A percentile compares a stretch with the other conserved stretches of the same genome.
Evolutionary conservation across 2,797 vertebrate species (phyloP).

Genomic region (Myotis planiceps): DNA sequence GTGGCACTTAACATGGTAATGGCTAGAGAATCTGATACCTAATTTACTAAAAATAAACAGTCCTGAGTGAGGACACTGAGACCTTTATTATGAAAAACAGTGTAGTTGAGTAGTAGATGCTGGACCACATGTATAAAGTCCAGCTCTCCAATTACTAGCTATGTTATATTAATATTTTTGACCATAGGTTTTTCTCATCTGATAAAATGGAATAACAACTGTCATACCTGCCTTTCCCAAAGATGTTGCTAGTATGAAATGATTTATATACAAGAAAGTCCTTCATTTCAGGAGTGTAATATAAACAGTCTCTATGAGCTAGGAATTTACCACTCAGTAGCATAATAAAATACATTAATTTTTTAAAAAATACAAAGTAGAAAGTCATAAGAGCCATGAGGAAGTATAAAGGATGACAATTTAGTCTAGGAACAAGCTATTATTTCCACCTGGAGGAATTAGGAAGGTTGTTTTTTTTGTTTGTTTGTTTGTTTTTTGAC

Average conservation of each 20-base stretch:
- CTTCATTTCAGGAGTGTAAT: background rate
- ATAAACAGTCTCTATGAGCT: background rate
- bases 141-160: background rate
- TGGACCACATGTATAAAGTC: background rate
- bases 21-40: background rate
- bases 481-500: background rate
- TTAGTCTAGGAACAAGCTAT: background rate
- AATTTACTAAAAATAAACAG: slow-evolving; percentile 20
- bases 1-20: background rate
- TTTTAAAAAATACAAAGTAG: background rate
- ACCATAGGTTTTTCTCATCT: background rate
- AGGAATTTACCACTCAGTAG: background rate
- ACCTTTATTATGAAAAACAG: background rate
- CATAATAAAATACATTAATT: background rate
- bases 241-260: background rate
- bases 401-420: background rate
- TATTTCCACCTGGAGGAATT: background rate
- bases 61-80: background rate
- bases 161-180: background rate
- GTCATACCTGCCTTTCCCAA: background rate
- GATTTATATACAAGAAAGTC: background rate
- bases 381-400: background rate
- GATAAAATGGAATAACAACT: slow-evolving; percentile 11
- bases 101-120: background rate
- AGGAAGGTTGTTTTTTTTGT: background rate